Evolutionary conservation across 2,888 invertebrate species (phyloP).

Genomic region (Epistrophe eligans): DNA sequence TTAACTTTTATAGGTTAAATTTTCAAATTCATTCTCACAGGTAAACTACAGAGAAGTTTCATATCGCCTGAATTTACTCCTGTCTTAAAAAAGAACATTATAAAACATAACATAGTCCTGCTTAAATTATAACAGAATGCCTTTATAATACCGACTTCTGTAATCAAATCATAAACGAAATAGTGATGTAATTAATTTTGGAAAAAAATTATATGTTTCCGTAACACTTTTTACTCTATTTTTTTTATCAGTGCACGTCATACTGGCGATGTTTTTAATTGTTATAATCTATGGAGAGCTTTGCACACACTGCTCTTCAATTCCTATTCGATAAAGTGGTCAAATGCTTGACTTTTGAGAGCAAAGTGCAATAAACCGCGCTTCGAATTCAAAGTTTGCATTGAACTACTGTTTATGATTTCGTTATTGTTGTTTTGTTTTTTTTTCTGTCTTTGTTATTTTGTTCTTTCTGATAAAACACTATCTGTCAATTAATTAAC

Average conservation of each 20-base stretch:
- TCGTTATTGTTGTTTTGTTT: conserved; percentile 1
- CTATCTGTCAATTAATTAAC: conserved; percentile 67
- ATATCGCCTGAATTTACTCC: no score
- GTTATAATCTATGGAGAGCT: conserved; percentile 60
- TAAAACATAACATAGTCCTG: no score
- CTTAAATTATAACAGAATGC: no score
- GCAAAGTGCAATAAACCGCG: conserved; percentile 53
- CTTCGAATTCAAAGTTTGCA: conserved; percentile 30
- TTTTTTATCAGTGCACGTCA: conserved; percentile 10
- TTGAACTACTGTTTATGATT: conserved; percentile 42
- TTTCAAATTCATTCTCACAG: no score
- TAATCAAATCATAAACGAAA: not conserved
- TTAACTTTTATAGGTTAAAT: no score
- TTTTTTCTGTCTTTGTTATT: not conserved
- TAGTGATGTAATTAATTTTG: not conserved
- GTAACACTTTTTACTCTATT: not conserved
- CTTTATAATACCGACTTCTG: no score
- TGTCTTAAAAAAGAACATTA: no score
- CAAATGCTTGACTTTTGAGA: conserved; percentile 55
- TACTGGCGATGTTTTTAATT: conserved; percentile 26
- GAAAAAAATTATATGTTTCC: not conserved
- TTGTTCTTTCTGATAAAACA: conserved; percentile 39
- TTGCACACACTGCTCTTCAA: conserved; percentile 44
- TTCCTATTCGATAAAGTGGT: conserved; percentile 31
- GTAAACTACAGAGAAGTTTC: no score